These are phyloP conservation scores for Allygus modestus DNA, from an alignment of 2,888 invertebrate genomes.

Conservation along the genomic window DNA sequence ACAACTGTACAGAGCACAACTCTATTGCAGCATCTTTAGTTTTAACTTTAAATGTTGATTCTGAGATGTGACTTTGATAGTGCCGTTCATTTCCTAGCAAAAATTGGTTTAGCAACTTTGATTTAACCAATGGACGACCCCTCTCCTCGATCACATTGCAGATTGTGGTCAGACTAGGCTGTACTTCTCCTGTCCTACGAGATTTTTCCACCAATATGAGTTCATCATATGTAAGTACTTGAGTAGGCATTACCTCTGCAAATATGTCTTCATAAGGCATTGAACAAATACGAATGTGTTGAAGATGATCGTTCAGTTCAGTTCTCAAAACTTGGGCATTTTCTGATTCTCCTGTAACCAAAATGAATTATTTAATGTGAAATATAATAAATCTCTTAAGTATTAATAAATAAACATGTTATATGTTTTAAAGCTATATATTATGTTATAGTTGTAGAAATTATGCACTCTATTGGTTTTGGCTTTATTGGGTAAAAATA, in stretches of 20 bases:
- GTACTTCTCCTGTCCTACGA: neutral
- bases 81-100: neutral
- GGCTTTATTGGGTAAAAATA: no score
- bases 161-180: neutral
- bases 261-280: neutral
- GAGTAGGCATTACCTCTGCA: neutral
- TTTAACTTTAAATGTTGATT: neutral
- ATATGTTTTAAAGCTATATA: no score
- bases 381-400: no score
- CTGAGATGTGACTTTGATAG: neutral
- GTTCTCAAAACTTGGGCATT: neutral
- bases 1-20: neutral
- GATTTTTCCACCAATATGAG: neutral
- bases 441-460: no score
- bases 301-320: neutral
- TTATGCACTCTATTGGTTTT: no score
- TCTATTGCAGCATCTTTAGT: neutral
- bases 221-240: neutral
- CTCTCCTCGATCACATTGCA: neutral
- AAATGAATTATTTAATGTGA: neutral
- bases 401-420: no score
- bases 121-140: neutral
- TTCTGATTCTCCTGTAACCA: neutral
- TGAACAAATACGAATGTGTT: neutral
- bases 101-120: neutral